A percentile compares a stretch with the other conserved stretches of the same genome.
phyloP scores from a whole-genome alignment of 2,888 invertebrate species.

The Eupithecia subfuscata region DNA sequence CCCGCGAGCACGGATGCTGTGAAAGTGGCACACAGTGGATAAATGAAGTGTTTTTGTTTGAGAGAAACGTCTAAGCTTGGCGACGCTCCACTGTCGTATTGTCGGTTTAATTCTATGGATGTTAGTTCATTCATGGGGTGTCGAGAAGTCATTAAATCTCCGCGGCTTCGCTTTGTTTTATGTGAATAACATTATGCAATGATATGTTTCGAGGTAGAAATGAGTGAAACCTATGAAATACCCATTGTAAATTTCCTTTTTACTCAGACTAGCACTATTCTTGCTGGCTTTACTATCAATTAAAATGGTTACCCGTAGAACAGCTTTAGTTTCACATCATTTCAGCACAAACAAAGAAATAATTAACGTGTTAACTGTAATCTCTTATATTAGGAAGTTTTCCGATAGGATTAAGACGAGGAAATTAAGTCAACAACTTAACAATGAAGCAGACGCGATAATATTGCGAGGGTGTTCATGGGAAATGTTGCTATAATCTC shows the following conservation, averaged over 20 bases:
- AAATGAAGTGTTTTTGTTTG: slow-evolving; percentile 83
- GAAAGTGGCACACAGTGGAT: slow-evolving; percentile 83
- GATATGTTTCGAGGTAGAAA: slow-evolving; percentile 11
- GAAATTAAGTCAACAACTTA: slow-evolving; percentile 79
- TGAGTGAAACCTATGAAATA: slow-evolving; percentile 1
- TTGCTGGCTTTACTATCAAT: not conserved
- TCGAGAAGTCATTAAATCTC: slow-evolving; percentile 69
- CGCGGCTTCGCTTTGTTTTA: slow-evolving; percentile 53
- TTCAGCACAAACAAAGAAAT: slow-evolving; percentile 12
- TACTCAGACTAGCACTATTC: not conserved
- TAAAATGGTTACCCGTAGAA: not conserved
- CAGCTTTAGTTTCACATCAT: not conserved
- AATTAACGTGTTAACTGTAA: slow-evolving; percentile 36
- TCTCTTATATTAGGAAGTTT: slow-evolving; percentile 67
- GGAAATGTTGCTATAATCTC: slow-evolving; percentile 55
- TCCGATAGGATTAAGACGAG: slow-evolving; percentile 66
- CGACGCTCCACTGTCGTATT: slow-evolving; percentile 79
- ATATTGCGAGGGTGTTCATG: slow-evolving; percentile 48
- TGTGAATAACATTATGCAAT: slow-evolving; percentile 30
- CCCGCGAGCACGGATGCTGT: slow-evolving; percentile 81
- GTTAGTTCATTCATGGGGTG: slow-evolving; percentile 73
- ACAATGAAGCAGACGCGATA: slow-evolving; percentile 68
- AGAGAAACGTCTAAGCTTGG: slow-evolving; percentile 78
- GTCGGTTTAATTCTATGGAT: slow-evolving; percentile 77
- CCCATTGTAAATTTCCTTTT: not conserved